Percentiles rank a stretch among this genome's conserved stretches.
Conservation (phyloP, 2,797 vertebrate genomes). For the Melopsittacus undulatus region DNA sequence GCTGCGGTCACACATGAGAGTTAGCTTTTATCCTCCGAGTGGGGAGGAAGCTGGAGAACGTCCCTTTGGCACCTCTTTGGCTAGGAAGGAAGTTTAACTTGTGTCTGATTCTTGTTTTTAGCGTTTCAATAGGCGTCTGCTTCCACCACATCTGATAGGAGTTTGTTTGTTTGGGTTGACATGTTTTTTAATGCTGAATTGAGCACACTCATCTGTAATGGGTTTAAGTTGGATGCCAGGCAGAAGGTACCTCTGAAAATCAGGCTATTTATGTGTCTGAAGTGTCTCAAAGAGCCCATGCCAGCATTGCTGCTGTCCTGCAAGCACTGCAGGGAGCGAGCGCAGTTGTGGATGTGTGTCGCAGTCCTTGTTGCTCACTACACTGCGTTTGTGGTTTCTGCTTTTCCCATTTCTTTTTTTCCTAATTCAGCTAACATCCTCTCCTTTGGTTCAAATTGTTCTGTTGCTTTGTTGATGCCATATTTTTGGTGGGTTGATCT, state of each 20-base stretch:
- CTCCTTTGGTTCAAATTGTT: background rate
- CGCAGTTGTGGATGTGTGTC: background rate
- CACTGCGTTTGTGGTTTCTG: background rate
- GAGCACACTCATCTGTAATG: fast-evolving
- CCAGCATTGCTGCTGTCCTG: background rate
- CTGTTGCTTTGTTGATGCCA: fast-evolving
- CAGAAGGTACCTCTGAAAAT: background rate
- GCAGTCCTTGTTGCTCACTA: background rate
- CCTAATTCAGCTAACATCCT: background rate
- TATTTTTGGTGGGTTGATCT: background rate
- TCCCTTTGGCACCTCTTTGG: background rate
- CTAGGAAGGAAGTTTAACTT: background rate
- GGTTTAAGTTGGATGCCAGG: background rate
- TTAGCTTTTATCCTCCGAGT: background rate
- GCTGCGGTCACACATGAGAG: fast-evolving
- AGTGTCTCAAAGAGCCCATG: background rate
- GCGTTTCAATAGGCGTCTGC: fast-evolving
- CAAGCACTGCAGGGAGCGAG: background rate
- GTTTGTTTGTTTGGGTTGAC: background rate
- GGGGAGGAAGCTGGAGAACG: background rate
- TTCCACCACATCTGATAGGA: background rate
- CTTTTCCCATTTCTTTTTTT: background rate
- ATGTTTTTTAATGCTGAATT: background rate
- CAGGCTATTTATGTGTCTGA: background rate
- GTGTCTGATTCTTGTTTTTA: background rate